phyloP scores from a whole-genome alignment of 2,888 invertebrate genomes.

The Caenorhabditis macrosperma region DNA sequence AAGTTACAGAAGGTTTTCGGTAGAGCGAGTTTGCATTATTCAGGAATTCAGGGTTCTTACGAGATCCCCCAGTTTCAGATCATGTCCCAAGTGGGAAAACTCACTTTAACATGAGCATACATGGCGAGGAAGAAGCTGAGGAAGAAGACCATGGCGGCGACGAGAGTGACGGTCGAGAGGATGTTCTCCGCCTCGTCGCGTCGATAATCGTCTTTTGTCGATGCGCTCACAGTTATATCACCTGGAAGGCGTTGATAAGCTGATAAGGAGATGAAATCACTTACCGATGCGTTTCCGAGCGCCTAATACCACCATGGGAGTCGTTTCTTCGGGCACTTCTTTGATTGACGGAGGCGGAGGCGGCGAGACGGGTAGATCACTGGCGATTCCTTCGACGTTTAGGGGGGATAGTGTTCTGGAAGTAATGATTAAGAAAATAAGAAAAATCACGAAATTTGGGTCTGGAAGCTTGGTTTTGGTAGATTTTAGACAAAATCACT shows the following conservation, averaged over 20 bases:
- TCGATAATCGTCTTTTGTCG: constrained; percentile 43
- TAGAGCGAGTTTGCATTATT: background rate
- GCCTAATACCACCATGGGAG: constrained; percentile 39
- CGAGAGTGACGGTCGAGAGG: constrained; percentile 82
- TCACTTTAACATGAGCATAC: constrained; percentile 83
- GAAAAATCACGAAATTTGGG: no score
- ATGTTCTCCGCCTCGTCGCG: constrained; percentile 61
- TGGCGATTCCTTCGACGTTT: constrained; percentile 48
- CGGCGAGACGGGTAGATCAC: constrained; percentile 25
- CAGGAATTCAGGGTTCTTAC: no score
- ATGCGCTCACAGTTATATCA: constrained; percentile 47
- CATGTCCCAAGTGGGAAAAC: background rate
- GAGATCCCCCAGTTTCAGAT: no score
- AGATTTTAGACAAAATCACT: no score
- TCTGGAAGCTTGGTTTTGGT: no score
- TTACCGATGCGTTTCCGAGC: constrained; percentile 43
- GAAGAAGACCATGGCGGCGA: constrained; percentile 83
- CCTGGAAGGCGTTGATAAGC: constrained; percentile 9
- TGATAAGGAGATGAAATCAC: background rate
- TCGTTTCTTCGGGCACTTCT: constrained; percentile 22
- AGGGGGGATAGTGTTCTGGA: constrained; percentile 40
- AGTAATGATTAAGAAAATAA: no score
- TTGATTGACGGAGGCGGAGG: constrained; percentile 12
- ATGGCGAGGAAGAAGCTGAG: constrained; percentile 83
- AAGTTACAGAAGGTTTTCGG: background rate